Evolutionary conservation across 1,140 invertebrate genomes (phyloP), one percentile per base, ranked within the genome.

Genomic region (Drosophila athabasca): DNA sequence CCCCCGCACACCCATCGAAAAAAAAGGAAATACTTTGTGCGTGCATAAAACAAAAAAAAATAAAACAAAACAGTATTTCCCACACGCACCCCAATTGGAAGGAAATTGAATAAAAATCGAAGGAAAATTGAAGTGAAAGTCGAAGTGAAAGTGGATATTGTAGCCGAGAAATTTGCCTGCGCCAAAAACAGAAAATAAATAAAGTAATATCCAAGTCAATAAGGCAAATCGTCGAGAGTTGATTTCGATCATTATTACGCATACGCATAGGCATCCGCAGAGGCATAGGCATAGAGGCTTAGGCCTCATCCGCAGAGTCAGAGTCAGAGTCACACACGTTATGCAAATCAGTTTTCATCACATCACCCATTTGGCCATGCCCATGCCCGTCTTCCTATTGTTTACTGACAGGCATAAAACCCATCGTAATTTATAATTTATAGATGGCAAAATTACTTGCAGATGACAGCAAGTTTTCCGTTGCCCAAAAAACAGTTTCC

Each of bases 221-320:
- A 79, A 62, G 76, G 46, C 75, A 61, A 62, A 64, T 70, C 64
- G 46, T 61, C 8, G 50, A 43, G 62, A 48, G 51, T 74, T 72
- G 83, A 82, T 87, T 68, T 68, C 46, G 48, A 71, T 87, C 66
- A 76, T 79, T 83, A 87, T 87, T 76, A 71, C 83, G 75, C 76
- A 85, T 87, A 87, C 82, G 82, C 75, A 39, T 39, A 13, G 35
- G 35, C 35, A 13, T 4, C 35, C 35, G 29, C 29, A 26, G 4
- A 82, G 82, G 82, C 75, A 39, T 39, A 4, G 9, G 31, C 31
- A 11, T 3, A 87, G 22, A 4, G 82, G 81, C 74, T 6, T 29
- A 29, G 29, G 29, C 35, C n/a, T n/a, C n/a, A 9, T 3, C 11
- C 35, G 11, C 11, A 9, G 17, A 19, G 17, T 19, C 17, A 19